phyloP scores from a whole-genome alignment of 2,888 invertebrate genomes.

The Caenorhabditis sp. region DNA sequence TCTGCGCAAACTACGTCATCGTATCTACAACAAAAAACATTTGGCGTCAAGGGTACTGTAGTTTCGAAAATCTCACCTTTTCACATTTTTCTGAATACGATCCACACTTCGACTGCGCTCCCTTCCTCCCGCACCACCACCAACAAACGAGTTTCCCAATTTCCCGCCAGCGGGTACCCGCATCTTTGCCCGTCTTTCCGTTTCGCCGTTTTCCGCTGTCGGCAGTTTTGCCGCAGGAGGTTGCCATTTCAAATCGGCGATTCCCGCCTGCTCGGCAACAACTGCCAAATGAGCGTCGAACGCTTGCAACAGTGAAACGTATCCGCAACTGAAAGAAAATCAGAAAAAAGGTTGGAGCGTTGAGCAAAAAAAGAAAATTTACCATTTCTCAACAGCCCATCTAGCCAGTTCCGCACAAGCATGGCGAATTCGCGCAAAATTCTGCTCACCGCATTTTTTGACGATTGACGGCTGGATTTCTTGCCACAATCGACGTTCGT shows the following conservation, averaged over 20 bases:
- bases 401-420: constrained; percentile 52
- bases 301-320: constrained; percentile 53
- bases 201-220: constrained; percentile 9
- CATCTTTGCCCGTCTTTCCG: constrained; percentile 1
- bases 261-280: constrained; percentile 41
- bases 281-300: constrained; percentile 55
- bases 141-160: neutral
- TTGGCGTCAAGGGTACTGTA: no score
- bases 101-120: constrained; percentile 48
- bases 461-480: constrained; percentile 33
- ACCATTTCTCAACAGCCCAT: constrained; percentile 65
- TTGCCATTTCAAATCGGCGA: constrained; percentile 17
- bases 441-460: constrained; percentile 37
- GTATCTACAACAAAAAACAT: constrained; percentile 26
- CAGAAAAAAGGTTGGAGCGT: neutral
- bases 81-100: constrained; percentile 30
- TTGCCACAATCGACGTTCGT: constrained; percentile 49
- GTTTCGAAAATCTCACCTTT: constrained; percentile 13
- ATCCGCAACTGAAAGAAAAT: constrained; percentile 47
- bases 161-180: neutral
- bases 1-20: constrained; percentile 39
- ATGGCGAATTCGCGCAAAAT: constrained; percentile 40
- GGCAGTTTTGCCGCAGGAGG: neutral
- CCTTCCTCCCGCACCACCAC: constrained; percentile 11
- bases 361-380: neutral